Evolutionary conservation across 1,140 invertebrate species (phyloP).

Genomic region (Oryctes rhinoceros): DNA sequence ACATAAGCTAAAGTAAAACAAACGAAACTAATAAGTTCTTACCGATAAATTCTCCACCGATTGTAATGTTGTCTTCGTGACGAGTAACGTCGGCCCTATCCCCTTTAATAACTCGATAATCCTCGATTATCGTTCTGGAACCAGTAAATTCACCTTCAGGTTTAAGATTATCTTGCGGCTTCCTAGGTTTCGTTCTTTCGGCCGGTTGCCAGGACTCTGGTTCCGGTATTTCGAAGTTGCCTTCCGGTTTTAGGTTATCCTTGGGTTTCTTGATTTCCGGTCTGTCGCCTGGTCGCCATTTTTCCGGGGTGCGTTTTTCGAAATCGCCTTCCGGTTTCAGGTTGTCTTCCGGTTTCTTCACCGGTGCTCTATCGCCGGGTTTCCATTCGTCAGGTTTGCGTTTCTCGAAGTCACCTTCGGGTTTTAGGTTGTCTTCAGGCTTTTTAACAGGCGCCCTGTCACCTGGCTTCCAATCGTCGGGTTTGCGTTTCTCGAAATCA

Average conservation of each 20-base stretch:
- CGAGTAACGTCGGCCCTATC: constrained; percentile 70
- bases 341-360: constrained; percentile 64
- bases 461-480: constrained; percentile 55
- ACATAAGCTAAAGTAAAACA: neutral
- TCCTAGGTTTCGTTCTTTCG: constrained; percentile 57
- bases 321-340: constrained; percentile 69
- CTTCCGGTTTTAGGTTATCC: constrained; percentile 70
- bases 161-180: constrained; percentile 66
- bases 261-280: constrained; percentile 64
- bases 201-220: constrained; percentile 60
- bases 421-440: constrained; percentile 67
- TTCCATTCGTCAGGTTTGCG: constrained; percentile 59
- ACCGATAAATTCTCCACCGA: constrained; percentile 67
- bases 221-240: constrained; percentile 63
- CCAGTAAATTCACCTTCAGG: constrained; percentile 67
- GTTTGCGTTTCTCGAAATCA: constrained; percentile 62
- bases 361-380: constrained; percentile 60
- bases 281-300: constrained; percentile 66
- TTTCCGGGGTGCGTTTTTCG: constrained; percentile 61
- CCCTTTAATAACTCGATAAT: constrained; percentile 66
- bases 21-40: constrained; percentile 40
- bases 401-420: constrained; percentile 62
- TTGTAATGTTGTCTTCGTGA: constrained; percentile 69
- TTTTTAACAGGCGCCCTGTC: constrained; percentile 60
- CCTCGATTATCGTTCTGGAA: constrained; percentile 64